These are phyloP conservation scores for Diplodus sargus DNA, from an alignment of 2,797 vertebrate genomes.

Conservation along the genomic window DNA sequence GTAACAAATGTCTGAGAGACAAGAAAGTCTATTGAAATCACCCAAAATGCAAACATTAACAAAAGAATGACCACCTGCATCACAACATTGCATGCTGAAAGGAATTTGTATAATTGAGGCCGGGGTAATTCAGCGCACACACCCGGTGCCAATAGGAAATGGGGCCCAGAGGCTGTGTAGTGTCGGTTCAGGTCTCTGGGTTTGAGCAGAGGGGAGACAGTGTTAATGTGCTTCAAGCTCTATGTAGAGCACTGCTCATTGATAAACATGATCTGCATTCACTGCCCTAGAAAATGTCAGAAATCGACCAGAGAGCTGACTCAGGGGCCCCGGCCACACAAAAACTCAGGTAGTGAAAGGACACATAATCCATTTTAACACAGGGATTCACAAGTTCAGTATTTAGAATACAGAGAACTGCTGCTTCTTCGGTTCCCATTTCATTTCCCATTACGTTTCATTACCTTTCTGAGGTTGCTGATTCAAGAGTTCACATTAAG, in stretches of 20 bases:
- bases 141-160: slow-evolving; percentile 53
- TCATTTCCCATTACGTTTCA: slow-evolving; percentile 59
- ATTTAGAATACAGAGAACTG: slow-evolving; percentile 52
- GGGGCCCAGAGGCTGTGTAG: slow-evolving; percentile 54
- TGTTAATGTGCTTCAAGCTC: slow-evolving; percentile 57
- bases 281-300: slow-evolving; percentile 67
- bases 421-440: slow-evolving; percentile 53
- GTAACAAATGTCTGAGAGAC: slow-evolving; percentile 7
- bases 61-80: slow-evolving; percentile 53
- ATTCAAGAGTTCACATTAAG: slow-evolving; percentile 57
- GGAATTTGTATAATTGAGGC: slow-evolving; percentile 56
- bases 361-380: slow-evolving; percentile 63
- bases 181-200: slow-evolving; percentile 55
- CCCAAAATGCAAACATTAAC: slow-evolving; percentile 27
- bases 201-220: slow-evolving; percentile 37
- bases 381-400: slow-evolving; percentile 43
- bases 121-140: slow-evolving; percentile 54
- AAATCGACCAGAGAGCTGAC: slow-evolving; percentile 63
- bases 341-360: slow-evolving; percentile 62
- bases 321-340: slow-evolving; percentile 52
- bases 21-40: slow-evolving; percentile 16
- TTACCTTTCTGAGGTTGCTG: slow-evolving; percentile 54
- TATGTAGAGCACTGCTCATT: slow-evolving; percentile 61
- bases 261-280: slow-evolving; percentile 70
- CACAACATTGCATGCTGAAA: slow-evolving; percentile 31